These are phyloP conservation scores for Smittia sp. DNA, from an alignment of 2,888 invertebrate genomes.

Conservation along the genomic window DNA sequence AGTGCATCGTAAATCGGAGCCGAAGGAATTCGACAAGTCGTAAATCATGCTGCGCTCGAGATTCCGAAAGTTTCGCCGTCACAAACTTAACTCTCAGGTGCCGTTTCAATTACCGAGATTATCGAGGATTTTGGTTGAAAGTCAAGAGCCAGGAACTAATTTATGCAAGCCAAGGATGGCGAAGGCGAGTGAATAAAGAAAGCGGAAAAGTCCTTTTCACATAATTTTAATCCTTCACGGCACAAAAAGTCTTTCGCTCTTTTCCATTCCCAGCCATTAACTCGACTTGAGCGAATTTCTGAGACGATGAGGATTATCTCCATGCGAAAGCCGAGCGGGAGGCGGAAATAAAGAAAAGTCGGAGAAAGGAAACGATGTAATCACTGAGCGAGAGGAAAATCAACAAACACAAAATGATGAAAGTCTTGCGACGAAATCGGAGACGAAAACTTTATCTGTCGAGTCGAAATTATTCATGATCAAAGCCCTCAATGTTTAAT, in stretches of 20 bases:
- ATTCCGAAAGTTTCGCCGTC: no score
- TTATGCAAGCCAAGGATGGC: neutral
- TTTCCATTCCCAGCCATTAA: conserved; percentile 3
- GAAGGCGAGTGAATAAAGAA: neutral
- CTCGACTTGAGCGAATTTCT: neutral
- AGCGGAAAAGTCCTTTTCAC: neutral
- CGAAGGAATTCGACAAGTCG: neutral
- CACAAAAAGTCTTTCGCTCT: neutral
- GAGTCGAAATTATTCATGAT: no score
- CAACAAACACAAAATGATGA: neutral
- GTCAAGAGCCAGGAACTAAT: neutral
- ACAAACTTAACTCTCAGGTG: neutral
- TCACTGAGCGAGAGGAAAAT: neutral
- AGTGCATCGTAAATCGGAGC: neutral
- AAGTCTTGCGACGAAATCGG: no score
- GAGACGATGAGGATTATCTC: neutral
- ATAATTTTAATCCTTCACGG: neutral
- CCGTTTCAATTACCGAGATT: neutral
- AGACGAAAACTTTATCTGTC: no score
- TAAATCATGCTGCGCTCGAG: neutral
- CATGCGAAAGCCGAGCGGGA: neutral
- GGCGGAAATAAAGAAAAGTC: neutral
- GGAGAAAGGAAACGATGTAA: neutral
- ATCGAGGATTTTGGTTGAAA: neutral
- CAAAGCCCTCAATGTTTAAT: no score